phyloP scores from a whole-genome alignment of 2,113 vertebrate species.

The Symphodus melops region DNA sequence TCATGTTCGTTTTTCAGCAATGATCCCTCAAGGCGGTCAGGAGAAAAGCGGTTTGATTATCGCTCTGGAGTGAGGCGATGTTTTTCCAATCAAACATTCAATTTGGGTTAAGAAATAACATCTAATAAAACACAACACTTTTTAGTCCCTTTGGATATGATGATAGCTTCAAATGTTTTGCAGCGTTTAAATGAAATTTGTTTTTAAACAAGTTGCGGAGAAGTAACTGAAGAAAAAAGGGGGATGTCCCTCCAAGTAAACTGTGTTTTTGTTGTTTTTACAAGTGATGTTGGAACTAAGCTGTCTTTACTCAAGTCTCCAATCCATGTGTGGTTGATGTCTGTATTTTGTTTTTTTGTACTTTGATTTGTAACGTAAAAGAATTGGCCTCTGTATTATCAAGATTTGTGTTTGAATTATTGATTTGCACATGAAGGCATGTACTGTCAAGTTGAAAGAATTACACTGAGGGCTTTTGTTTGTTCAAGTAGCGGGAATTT shows the following conservation, averaged over 20 bases:
- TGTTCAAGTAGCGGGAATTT: conserved; percentile 5
- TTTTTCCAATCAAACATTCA: neutral
- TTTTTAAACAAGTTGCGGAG: conserved; percentile 15
- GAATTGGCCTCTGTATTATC: conserved; percentile 43
- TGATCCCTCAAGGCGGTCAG: neutral
- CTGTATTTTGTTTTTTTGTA: conserved; percentile 33
- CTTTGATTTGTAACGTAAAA: conserved; percentile 36
- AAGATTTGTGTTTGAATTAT: conserved; percentile 46
- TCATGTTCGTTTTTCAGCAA: conserved; percentile 8
- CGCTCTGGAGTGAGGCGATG: neutral
- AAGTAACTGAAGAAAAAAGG: neutral
- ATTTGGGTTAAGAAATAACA: conserved; percentile 3
- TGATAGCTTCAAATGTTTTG: neutral
- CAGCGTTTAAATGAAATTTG: neutral
- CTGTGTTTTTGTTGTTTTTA: conserved; percentile 27
- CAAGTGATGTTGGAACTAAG: conserved; percentile 16
- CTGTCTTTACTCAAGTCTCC: conserved; percentile 29
- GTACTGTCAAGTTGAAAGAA: conserved; percentile 64
- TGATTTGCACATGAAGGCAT: conserved; percentile 72
- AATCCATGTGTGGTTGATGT: conserved; percentile 22
- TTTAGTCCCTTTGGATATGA: conserved; percentile 12
- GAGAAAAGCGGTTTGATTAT: conserved; percentile 1
- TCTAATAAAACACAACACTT: neutral
- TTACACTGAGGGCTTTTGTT: conserved; percentile 20
- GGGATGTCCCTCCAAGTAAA: conserved; percentile 10